These are phyloP conservation scores for Tetragonisca angustula DNA, from an alignment of 2,888 invertebrate species.

Conservation along the genomic window DNA sequence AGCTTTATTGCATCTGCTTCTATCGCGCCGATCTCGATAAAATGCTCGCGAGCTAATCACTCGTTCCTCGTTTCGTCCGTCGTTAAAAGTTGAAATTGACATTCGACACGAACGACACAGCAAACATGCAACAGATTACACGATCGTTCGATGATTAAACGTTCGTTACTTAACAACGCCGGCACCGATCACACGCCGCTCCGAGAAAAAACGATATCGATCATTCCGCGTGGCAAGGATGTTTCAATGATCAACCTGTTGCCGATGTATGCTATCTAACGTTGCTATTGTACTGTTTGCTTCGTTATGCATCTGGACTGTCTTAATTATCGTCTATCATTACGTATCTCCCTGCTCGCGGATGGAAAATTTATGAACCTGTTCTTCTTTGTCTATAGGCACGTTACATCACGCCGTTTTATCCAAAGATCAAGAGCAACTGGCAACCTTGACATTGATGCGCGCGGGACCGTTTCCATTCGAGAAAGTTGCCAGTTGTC, in stretches of 20 bases:
- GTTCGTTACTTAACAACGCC: conserved; percentile 22
- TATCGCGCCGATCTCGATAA: too few species aligned
- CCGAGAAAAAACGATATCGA: conserved; percentile 33
- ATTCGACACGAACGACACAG: neutral
- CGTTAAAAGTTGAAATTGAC: too few species aligned
- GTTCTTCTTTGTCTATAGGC: conserved; percentile 52
- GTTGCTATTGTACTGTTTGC: conserved; percentile 65
- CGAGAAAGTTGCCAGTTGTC: conserved; percentile 43
- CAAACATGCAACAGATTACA: neutral
- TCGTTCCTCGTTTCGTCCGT: too few species aligned
- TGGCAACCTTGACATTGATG: conserved; percentile 72
- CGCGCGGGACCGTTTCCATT: conserved; percentile 20
- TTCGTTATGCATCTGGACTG: conserved; percentile 74
- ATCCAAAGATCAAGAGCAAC: conserved; percentile 74
- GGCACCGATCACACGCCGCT: conserved; percentile 6
- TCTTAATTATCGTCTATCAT: conserved; percentile 73
- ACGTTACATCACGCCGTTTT: conserved; percentile 62
- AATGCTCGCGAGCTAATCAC: too few species aligned
- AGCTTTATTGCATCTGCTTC: too few species aligned
- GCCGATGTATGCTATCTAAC: conserved; percentile 52
- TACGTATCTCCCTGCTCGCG: conserved; percentile 58
- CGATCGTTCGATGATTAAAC: conserved; percentile 6
- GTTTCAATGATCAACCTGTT: conserved; percentile 64
- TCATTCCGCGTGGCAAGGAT: conserved; percentile 61
- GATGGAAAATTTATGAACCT: conserved; percentile 69